Base-by-base conservation (phyloP, 2,888 invertebrate genomes). In the Aricia artaxerxes region DNA sequence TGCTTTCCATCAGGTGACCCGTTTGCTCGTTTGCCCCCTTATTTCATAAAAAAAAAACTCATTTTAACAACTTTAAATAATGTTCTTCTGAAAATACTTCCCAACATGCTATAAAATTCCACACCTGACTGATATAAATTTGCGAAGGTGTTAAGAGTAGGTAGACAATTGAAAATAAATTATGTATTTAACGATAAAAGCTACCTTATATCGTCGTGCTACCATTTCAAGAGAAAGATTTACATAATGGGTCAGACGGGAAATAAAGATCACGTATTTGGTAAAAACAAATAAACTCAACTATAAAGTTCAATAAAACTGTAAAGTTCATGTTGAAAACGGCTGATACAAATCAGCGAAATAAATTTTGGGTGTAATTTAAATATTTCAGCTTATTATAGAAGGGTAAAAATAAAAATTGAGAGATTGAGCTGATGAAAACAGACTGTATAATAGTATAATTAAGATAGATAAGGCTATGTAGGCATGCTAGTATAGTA, bases 251-350 rank as follows among this genome's bases (percentile, higher is more conserved):
- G 40, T 49, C 61, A 78, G 31, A 40, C 7, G 6, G 44, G 64
- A 69, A 61, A 78, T 78, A 78, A 78, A 78, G 44, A 31, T 35
- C 44, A 31, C 64, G 64, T 64, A 78, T 78, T 78, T 69, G 78
- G 78, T 64, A 44, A 78, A 78, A 78, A 78, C 78, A 49, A 78
- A 64, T 78, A 78, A 78, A 38, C 24, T 24, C 6, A 40, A 64
- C 64, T 11, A 64, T 64, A 64, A 64, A 31, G 64, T 64, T 31
- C 7, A 24, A 64, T 64, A 64, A 64, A 64, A 64, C 64, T 64
- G 24, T 64, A 64, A 24, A 64, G 64, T 64, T 64, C 64, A 11
- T 31, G 24, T 31, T 64, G 31, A 64, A 64, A 64, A 64, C 31
- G 4, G 31, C 11, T 31, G 64, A 31, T 31, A 64, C 9, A 64